Evolutionary conservation across 1,140 invertebrate species (phyloP).

Genomic region (Danaus plexippus): DNA sequence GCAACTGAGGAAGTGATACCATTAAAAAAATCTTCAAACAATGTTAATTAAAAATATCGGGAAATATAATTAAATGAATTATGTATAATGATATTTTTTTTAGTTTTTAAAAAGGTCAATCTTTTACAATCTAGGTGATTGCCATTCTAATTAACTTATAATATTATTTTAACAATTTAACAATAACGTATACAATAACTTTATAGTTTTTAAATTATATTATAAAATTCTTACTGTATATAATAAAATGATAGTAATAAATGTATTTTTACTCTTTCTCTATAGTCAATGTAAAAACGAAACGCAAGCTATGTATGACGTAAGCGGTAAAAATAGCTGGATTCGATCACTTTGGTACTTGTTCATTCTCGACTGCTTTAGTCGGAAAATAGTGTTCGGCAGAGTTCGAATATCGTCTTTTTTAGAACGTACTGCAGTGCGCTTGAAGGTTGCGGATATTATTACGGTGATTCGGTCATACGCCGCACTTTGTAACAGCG

Average conservation of each 20-base stretch:
- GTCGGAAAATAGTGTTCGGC: slow-evolving; percentile 24
- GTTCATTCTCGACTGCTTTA: slow-evolving; percentile 23
- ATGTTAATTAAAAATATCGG: too few relatives aligned
- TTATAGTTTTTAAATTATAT: too few relatives aligned
- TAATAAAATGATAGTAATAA: neutral
- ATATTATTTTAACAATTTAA: too few relatives aligned
- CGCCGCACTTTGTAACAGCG: slow-evolving; percentile 17
- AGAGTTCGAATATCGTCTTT: slow-evolving; percentile 19
- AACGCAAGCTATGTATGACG: slow-evolving; percentile 42
- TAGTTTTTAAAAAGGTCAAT: too few relatives aligned
- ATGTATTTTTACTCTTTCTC: neutral
- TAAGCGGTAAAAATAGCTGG: slow-evolving; percentile 57
- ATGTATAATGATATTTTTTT: too few relatives aligned
- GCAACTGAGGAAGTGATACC: slow-evolving; percentile 24
- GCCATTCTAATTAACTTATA: too few relatives aligned
- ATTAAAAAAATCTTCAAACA: too few relatives aligned
- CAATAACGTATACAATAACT: too few relatives aligned
- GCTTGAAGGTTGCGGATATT: slow-evolving; percentile 25
- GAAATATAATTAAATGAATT: too few relatives aligned
- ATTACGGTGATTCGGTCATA: slow-evolving; percentile 20
- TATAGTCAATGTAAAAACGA: slow-evolving; percentile 24
- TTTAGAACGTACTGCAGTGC: slow-evolving; percentile 15
- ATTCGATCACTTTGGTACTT: slow-evolving; percentile 28
- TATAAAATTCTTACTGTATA: too few relatives aligned
- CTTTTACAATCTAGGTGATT: too few relatives aligned